These are phyloP conservation scores for Caranx ignobilis DNA, from an alignment of 2,113 vertebrate species.

Conservation along the genomic window DNA sequence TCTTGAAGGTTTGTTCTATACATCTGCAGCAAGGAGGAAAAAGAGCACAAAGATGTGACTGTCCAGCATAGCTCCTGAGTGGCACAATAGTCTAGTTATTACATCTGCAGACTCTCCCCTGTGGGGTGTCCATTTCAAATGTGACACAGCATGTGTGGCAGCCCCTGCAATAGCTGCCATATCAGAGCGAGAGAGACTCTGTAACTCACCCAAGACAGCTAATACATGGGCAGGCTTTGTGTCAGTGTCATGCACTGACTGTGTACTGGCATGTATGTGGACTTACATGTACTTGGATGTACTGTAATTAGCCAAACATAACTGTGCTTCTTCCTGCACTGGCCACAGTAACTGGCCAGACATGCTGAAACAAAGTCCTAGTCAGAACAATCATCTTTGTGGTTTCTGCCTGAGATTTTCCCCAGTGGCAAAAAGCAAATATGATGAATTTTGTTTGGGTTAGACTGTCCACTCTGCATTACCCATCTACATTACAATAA, in stretches of 20 bases:
- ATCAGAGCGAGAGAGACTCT: constrained; percentile 50
- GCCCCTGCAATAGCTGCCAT: constrained; percentile 65
- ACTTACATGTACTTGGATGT: constrained; percentile 23
- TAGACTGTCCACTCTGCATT: constrained; percentile 33
- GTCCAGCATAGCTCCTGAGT: constrained; percentile 50
- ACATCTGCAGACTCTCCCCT: constrained; percentile 57
- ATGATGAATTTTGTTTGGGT: constrained; percentile 53
- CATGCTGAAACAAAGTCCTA: constrained; percentile 70
- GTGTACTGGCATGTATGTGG: constrained; percentile 32
- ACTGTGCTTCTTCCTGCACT: constrained; percentile 59
- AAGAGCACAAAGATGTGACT: constrained; percentile 67
- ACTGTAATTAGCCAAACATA: constrained; percentile 73
- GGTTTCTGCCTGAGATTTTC: constrained; percentile 67
- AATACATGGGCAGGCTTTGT: constrained; percentile 50
- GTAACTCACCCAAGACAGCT: constrained; percentile 55
- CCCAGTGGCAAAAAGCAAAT: constrained; percentile 56
- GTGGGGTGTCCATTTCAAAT: constrained; percentile 67
- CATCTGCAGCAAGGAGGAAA: constrained; percentile 85
- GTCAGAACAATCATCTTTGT: constrained; percentile 67
- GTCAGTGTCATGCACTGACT: constrained; percentile 20
- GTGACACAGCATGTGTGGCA: constrained; percentile 56
- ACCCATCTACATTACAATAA: constrained; percentile 22
- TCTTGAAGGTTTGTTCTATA: constrained; percentile 96
- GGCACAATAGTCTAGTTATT: constrained; percentile 64
- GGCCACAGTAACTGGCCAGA: constrained; percentile 64